Conservation (phyloP, 2,797 vertebrate genomes). For the Sebastes kiyomatsui region DNA sequence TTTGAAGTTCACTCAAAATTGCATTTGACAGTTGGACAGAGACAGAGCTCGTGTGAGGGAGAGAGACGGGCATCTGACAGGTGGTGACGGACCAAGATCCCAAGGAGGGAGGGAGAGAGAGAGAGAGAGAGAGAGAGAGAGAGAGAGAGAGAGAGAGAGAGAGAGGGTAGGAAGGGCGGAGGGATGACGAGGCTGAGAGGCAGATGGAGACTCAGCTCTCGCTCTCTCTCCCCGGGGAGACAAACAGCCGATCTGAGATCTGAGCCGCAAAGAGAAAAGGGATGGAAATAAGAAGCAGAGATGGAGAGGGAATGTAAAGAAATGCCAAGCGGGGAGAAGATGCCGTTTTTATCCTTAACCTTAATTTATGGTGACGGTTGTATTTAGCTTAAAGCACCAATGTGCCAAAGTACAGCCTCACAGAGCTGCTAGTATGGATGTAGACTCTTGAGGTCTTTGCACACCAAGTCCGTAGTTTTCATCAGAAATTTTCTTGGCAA, state of each 20-base stretch:
- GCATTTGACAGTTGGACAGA: conserved; percentile 50
- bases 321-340: conserved; percentile 2
- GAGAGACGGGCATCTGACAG: conserved; percentile 69
- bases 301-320: conserved; percentile 1
- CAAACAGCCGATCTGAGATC: conserved; percentile 63
- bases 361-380: neutral
- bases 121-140: neutral
- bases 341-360: neutral
- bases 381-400: neutral
- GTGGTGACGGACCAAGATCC: conserved; percentile 74
- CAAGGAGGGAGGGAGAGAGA: conserved; percentile 12
- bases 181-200: conserved; percentile 62
- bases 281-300: conserved; percentile 31
- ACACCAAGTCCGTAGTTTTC: too few species aligned
- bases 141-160: neutral
- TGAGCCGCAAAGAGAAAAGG: conserved; percentile 40
- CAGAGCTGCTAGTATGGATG: neutral
- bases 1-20: conserved; percentile 42
- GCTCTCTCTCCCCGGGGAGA: conserved; percentile 51
- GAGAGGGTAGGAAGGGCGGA: conserved; percentile 10
- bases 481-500: too few species aligned
- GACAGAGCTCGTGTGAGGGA: conserved; percentile 25
- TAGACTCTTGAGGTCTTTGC: neutral
- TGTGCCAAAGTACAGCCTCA: neutral
- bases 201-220: conserved; percentile 76